A percentile compares a stretch with the other conserved stretches of the same genome.
Conservation (phyloP, 1,140 invertebrate species). For the Dryas iulia region DNA sequence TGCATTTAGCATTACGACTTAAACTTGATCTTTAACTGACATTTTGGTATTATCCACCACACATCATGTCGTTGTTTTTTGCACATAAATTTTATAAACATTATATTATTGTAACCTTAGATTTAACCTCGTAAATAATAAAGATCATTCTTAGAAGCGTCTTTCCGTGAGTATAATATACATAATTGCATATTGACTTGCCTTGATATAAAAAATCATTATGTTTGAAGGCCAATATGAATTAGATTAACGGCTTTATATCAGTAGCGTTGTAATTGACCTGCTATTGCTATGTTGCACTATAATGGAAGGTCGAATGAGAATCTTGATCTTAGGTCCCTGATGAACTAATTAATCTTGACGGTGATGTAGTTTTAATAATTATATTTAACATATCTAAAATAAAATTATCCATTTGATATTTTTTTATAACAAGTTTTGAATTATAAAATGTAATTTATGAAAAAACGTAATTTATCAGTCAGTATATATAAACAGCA, state of each 20-base stretch:
- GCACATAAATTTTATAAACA: neutral
- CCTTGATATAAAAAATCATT: neutral
- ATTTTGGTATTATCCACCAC: neutral
- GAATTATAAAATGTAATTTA: too few species aligned
- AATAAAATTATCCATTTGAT: too few species aligned
- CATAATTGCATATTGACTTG: conserved; percentile 1
- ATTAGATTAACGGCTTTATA: neutral
- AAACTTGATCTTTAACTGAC: neutral
- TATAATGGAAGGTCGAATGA: neutral
- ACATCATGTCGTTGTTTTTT: neutral
- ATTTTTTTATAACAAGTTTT: too few species aligned
- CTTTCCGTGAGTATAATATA: neutral
- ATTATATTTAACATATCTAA: neutral
- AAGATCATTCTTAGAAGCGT: neutral
- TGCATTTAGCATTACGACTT: neutral
- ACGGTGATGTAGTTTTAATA: neutral
- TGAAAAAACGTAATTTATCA: too few species aligned
- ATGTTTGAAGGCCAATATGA: neutral
- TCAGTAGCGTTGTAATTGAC: neutral
- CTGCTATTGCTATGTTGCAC: neutral
- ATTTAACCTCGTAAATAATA: neutral
- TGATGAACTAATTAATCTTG: conserved; percentile 15
- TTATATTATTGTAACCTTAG: neutral
- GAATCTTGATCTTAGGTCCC: conserved; percentile 8
- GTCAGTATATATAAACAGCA: too few species aligned